phyloP scores from a whole-genome alignment of 2,797 vertebrate genomes.

The Pipistrellus kuhlii region DNA sequence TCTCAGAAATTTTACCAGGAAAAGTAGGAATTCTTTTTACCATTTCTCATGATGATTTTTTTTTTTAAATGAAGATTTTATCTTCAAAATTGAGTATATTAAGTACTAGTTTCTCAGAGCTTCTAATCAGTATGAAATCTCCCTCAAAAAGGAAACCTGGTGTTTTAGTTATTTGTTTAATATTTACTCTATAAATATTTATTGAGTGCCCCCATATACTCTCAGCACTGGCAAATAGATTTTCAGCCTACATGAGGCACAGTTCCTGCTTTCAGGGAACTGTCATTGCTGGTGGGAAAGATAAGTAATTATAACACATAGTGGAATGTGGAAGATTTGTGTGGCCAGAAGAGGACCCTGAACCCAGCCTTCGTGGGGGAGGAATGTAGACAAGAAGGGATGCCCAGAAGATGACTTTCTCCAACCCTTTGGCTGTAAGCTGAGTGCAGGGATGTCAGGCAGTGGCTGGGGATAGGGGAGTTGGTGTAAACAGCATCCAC shows the following conservation, averaged over 20 bases:
- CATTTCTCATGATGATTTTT: not conserved
- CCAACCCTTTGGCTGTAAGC: not conserved
- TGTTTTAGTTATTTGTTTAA: not conserved
- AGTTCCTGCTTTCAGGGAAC: not conserved
- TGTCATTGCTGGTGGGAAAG: not conserved
- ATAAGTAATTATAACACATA: not conserved
- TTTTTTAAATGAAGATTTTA: conserved; percentile 18
- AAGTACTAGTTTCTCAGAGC: not conserved
- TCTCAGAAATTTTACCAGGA: not conserved
- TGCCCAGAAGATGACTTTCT: not conserved
- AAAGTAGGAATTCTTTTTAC: not conserved
- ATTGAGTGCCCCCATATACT: not conserved
- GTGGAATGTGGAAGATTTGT: not conserved
- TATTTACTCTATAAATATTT: not conserved
- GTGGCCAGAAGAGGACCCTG: not conserved
- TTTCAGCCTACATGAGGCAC: not conserved
- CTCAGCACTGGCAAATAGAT: not conserved
- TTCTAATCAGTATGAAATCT: not conserved
- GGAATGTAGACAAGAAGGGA: not conserved
- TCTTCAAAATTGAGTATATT: not conserved
- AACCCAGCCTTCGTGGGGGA: not conserved
- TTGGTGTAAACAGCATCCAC: not conserved
- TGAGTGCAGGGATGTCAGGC: not conserved
- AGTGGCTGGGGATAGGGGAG: not conserved
- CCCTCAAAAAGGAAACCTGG: not conserved